Base-by-base conservation (phyloP, 2,888 invertebrate genomes). In the Phortica okadai region DNA sequence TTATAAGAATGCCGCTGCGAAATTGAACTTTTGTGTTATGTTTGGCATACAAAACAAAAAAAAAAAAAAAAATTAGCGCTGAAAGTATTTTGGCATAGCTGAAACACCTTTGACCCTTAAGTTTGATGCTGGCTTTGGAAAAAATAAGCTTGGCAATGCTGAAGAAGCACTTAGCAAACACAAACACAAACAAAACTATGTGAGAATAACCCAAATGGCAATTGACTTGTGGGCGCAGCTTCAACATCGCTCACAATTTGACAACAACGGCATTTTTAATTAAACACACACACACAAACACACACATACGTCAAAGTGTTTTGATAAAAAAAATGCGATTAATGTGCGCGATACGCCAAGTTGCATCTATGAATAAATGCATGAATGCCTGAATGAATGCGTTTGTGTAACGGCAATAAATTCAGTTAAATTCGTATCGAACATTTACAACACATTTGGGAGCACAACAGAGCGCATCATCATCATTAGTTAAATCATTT, bases 1-100 rank as follows among this genome's bases (percentile, higher is more conserved):
- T 72, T 72, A 58, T 44, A 56, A 74, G 66, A 59, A 14, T 66
- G 50, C 70, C 25, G 21, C 62, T 45, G 16, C 6, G 50, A 70
- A 45, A 70, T 70, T 70, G 14, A 21, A 70, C 21, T 70, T 50
- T 70, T 45, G 45, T 70, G 44, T 70, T 73, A 59, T 64, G 8
- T 8, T 41, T 64, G 33, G 33, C 14, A 64, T 64, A 14, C 64
- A 64, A 64, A 44, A n/a, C 10, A 69, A 69, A 69, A 50, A 14
- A 54, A 54, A 56, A 72, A 45, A 72, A 54, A 50, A 1, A n/a
- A n/a, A n/a, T n/a, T n/a, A 4, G 67, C 62, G 5, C 7, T 62
- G 21, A 62, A 62, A 62, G 62, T 62, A 25, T 62, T 62, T 62
- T 62, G 25, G 62, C 62, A 25, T 14, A 16, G 62, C 25, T 62